Evolutionary conservation across 2,797 vertebrate species (phyloP).

Genomic region (Pseudocheirus occidentalis): DNA sequence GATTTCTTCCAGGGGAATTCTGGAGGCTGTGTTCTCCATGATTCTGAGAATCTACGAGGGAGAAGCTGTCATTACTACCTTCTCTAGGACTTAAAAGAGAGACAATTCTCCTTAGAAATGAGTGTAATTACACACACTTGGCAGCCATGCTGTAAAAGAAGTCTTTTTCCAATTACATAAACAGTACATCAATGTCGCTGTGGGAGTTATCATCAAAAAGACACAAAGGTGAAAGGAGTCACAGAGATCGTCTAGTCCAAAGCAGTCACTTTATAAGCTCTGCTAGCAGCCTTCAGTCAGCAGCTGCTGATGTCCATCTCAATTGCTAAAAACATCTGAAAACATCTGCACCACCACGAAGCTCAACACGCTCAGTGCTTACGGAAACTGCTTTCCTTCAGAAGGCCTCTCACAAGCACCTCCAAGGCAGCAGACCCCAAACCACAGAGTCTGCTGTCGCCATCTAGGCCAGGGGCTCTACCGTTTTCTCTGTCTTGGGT

Average conservation of each 20-base stretch:
- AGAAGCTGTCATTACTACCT: neutral
- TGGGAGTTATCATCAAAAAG: neutral
- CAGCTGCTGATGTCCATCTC: neutral
- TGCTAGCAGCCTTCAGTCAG: neutral
- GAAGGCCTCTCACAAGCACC: neutral
- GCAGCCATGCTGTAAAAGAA: neutral
- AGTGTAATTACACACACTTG: neutral
- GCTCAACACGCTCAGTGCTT: accelerated
- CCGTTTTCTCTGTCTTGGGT: neutral
- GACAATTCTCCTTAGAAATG: neutral
- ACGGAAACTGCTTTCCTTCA: neutral
- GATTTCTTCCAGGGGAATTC: neutral
- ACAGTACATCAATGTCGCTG: neutral
- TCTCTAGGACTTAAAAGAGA: neutral
- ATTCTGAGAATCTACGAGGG: neutral
- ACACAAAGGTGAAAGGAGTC: neutral
- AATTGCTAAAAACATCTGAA: neutral
- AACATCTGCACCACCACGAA: neutral
- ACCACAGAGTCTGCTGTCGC: neutral
- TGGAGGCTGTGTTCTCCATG: neutral
- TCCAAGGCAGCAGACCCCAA: neutral
- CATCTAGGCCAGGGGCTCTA: neutral
- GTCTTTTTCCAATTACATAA: neutral
- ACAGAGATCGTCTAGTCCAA: neutral
- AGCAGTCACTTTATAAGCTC: neutral